Evolutionary conservation across 2,797 vertebrate species (phyloP), one percentile per base, ranked within the genome.

Genomic region (Enteromius anoplus): DNA sequence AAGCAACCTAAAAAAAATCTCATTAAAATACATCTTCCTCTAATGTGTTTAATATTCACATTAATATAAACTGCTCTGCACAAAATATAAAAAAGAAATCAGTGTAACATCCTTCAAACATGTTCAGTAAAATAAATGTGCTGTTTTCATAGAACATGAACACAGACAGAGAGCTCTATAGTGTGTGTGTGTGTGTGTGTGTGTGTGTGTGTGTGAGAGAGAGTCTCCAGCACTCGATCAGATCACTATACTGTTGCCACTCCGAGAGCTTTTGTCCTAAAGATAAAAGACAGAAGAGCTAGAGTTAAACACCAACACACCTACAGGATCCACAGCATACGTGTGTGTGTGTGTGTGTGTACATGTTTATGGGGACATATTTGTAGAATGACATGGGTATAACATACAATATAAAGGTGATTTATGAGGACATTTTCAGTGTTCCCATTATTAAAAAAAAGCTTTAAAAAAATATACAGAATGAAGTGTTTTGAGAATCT

Each of bases 191-290:
- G n/a, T n/a, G n/a, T n/a, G n/a, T n/a, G n/a, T n/a, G n/a, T n/a
- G n/a, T n/a, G n/a, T n/a, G n/a, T n/a, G n/a, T n/a, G n/a, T n/a
- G n/a, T n/a, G n/a, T n/a, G n/a, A n/a, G n/a, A n/a, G 32, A 7
- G 37, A 7, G 37, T 53, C 6, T 53, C 1, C 51, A 53, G 19
- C 7, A 19, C 6, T 53, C 51, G 19, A n/a, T 55, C 51, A 55
- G 85, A 88, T 88, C 65, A 88, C 80, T 37, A 87, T 68, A 55
- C 85, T 88, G 51, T 29, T 96, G 85, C 94, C 97, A 86, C 96
- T 97, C 91, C 95, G 94, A 88, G 96, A 97, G 90, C 95, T 97
- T 88, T 94, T 96, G 91, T 88, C 96, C 93, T 98, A 94, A 93
- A 96, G 90, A 40, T 40, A 40, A 7, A 40, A 40, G 86, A 91